Evolutionary conservation across 2,113 vertebrate genomes (phyloP).

Genomic region (Phoenicopterus ruber): DNA sequence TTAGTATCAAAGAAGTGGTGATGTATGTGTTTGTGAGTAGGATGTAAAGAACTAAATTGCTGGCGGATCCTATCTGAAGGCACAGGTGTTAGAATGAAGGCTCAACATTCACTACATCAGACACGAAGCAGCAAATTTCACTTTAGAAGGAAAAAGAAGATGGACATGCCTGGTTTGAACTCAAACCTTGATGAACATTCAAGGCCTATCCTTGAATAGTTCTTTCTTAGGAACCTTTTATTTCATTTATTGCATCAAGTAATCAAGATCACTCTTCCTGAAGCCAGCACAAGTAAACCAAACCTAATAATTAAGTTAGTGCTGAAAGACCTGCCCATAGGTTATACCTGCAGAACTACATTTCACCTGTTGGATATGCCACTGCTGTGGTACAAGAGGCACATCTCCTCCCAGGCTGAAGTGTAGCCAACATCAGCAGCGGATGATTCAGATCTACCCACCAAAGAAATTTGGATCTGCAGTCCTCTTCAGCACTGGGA

Average conservation of each 20-base stretch:
- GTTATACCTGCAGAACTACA: constrained; percentile 7
- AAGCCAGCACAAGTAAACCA: neutral
- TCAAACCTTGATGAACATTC: neutral
- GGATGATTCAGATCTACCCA: neutral
- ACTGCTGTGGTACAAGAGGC: neutral
- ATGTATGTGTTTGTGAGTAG: neutral
- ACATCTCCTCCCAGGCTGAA: neutral
- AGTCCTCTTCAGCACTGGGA: neutral
- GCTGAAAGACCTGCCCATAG: neutral
- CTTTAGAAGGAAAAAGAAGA: neutral
- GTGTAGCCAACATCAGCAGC: neutral
- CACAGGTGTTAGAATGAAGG: neutral
- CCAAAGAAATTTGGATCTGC: neutral
- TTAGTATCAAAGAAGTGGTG: neutral
- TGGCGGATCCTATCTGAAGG: neutral
- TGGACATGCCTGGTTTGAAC: neutral
- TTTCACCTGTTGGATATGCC: neutral
- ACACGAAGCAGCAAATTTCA: neutral
- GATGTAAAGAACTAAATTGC: neutral
- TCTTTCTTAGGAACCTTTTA: neutral
- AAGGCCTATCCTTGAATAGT: neutral
- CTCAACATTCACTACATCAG: neutral
- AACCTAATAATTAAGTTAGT: neutral
- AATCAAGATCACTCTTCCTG: neutral
- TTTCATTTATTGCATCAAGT: neutral